Evolutionary conservation across 2,888 invertebrate species (phyloP).

Genomic region (Trilocha varians): DNA sequence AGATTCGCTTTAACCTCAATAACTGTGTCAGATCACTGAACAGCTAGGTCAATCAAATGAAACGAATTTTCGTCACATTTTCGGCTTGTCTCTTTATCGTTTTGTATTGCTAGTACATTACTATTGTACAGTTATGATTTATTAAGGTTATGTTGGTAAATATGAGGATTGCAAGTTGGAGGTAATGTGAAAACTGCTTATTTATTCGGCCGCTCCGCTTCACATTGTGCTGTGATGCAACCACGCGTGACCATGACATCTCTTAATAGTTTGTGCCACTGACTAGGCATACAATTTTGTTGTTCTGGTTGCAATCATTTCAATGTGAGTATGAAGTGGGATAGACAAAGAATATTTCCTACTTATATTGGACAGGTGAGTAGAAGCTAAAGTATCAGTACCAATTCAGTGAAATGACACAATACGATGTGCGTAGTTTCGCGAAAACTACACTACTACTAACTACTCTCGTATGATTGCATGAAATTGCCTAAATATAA

Average conservation of each 20-base stretch:
- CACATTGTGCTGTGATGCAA: slow-evolving; percentile 38
- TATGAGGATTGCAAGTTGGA: not conserved
- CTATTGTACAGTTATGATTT: not conserved
- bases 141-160: not conserved
- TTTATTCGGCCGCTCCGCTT: not conserved
- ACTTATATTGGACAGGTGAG: no score
- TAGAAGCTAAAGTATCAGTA: no score
- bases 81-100: slow-evolving; percentile 6
- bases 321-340: not conserved
- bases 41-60: slow-evolving; percentile 25
- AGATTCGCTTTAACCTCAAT: slow-evolving; percentile 31
- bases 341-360: no score
- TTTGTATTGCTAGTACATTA: no score
- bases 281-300: slow-evolving; percentile 33
- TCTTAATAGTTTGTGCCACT: slow-evolving; percentile 30
- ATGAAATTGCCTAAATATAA: no score
- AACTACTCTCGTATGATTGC: no score
- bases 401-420: no score
- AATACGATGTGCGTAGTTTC: no score
- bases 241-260: slow-evolving; percentile 60
- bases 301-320: slow-evolving; percentile 12
- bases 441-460: no score
- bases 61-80: slow-evolving; percentile 19
- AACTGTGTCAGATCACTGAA: slow-evolving; percentile 33
- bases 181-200: slow-evolving; percentile 1